phyloP scores from a whole-genome alignment of 2,888 invertebrate species.

The Cerceris ruficornis region DNA sequence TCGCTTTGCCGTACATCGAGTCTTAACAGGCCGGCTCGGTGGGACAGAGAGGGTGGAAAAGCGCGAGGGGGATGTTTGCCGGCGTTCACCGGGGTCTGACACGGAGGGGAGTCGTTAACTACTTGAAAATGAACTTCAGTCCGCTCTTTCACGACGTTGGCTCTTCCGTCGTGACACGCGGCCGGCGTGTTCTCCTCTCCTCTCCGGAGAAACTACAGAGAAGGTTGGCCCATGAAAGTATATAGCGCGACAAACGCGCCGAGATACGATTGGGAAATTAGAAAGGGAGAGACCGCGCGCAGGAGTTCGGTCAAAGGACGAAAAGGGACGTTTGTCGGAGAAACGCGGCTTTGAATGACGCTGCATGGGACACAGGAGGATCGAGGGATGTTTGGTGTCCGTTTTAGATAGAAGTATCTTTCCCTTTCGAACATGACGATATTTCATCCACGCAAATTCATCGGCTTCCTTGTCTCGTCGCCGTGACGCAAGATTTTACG shows the following conservation, averaged over 20 bases:
- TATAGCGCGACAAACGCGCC: background rate
- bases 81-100: too few species aligned
- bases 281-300: constrained; percentile 15
- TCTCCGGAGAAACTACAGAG: constrained; percentile 17
- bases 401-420: constrained; percentile 4
- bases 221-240: background rate
- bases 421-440: too few species aligned
- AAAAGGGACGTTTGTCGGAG: constrained; percentile 3
- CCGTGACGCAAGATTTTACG: too few species aligned
- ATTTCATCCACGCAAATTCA: too few species aligned
- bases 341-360: constrained; percentile 12
- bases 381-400: constrained; percentile 2
- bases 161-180: constrained; percentile 27
- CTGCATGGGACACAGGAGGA: constrained; percentile 1
- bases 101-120: constrained; percentile 48
- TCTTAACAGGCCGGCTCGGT: constrained; percentile 14
- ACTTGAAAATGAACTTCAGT: constrained; percentile 54
- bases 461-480: too few species aligned
- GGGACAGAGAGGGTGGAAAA: constrained; percentile 1
- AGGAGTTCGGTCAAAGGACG: constrained; percentile 23
- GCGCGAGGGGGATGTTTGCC: constrained; percentile 20
- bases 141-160: constrained; percentile 23
- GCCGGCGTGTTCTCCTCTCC: constrained; percentile 7
- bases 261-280: constrained; percentile 20
- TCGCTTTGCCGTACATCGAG: constrained; percentile 10